phyloP scores from a whole-genome alignment of 2,888 invertebrate genomes.

The Mesorhabditis belari region DNA sequence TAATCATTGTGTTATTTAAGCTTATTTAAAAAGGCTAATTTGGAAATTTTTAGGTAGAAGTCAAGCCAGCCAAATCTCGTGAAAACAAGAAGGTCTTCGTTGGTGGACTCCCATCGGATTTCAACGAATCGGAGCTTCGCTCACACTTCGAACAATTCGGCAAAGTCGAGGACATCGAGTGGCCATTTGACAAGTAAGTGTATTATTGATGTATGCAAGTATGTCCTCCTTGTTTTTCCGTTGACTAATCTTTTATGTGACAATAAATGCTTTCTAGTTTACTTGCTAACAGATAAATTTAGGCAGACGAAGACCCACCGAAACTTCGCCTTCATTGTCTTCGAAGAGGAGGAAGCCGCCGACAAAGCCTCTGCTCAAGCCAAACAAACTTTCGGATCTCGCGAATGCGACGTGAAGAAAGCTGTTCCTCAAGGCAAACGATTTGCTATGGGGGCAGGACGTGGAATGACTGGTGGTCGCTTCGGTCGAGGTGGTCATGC shows the following conservation, averaged over 20 bases:
- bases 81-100: conserved; percentile 55
- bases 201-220: not conserved
- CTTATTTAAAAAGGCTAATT: not conserved
- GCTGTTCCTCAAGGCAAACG: conserved; percentile 51
- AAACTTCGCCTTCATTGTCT: conserved; percentile 54
- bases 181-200: conserved; percentile 44
- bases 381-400: conserved; percentile 50
- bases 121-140: conserved; percentile 48
- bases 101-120: conserved; percentile 52
- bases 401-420: conserved; percentile 54
- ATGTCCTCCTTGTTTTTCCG: too few species aligned
- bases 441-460: conserved; percentile 17
- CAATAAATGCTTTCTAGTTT: too few species aligned
- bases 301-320: conserved; percentile 46
- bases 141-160: conserved; percentile 52
- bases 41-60: conserved; percentile 35
- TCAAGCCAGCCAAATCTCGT: conserved; percentile 52
- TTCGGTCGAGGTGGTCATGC: conserved; percentile 15
- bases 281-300: too few species aligned
- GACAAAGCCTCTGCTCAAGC: conserved; percentile 45
- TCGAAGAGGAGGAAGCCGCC: conserved; percentile 52
- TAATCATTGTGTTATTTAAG: too few species aligned
- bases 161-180: conserved; percentile 52
- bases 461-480: conserved; percentile 24
- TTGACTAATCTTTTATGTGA: too few species aligned